phyloP scores from a whole-genome alignment of 2,797 vertebrate species.

The Alcedo atthis region DNA sequence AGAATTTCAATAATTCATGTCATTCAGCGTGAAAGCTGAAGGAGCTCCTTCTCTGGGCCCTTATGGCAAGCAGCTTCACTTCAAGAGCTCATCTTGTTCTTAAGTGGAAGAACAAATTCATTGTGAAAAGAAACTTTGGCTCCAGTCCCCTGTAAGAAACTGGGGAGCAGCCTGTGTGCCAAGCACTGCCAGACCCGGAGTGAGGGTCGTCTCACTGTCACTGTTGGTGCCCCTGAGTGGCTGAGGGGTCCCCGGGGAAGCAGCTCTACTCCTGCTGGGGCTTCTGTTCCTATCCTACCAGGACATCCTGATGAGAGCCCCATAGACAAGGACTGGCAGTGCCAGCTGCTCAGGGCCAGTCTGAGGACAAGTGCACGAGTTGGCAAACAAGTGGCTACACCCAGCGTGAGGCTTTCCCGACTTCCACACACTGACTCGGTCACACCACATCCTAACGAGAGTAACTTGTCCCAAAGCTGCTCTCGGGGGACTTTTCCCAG shows the following conservation, averaged over 20 bases:
- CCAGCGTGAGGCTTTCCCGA: neutral
- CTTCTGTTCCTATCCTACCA: neutral
- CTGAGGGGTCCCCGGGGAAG: fast-evolving
- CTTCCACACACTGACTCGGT: neutral
- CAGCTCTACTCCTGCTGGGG: neutral
- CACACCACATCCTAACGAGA: fast-evolving
- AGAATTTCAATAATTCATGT: constrained; percentile 57
- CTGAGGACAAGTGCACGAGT: neutral
- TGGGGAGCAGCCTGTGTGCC: neutral
- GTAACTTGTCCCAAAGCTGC: neutral
- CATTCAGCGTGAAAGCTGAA: constrained; percentile 47
- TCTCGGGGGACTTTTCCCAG: neutral
- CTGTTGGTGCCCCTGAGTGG: fast-evolving
- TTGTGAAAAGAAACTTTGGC: constrained; percentile 54
- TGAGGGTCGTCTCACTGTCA: fast-evolving
- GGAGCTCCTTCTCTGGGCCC: constrained; percentile 44
- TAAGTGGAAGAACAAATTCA: constrained; percentile 56
- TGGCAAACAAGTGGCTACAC: neutral
- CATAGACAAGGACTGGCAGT: fast-evolving
- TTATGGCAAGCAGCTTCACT: constrained; percentile 41
- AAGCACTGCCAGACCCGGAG: neutral
- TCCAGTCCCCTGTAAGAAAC: neutral
- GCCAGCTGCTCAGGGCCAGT: fast-evolving
- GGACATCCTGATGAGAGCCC: neutral
- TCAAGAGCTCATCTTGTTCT: constrained; percentile 63